A percentile compares a stretch with the other conserved stretches of the same genome.
phyloP scores from a whole-genome alignment of 2,888 invertebrate genomes.

The Orthonevra nobilis region DNA sequence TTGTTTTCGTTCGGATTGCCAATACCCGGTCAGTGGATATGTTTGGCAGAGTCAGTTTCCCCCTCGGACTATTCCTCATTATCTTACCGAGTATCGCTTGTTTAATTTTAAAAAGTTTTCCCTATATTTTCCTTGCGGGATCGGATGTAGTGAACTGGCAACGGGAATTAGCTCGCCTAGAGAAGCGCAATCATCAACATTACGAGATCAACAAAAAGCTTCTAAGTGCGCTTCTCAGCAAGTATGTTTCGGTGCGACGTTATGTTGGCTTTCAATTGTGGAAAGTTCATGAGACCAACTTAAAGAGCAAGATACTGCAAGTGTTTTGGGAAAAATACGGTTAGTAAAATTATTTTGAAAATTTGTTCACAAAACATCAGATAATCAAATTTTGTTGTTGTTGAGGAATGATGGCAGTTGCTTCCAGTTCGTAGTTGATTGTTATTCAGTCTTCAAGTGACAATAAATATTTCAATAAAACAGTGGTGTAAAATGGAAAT shows the following conservation, averaged over 20 bases:
- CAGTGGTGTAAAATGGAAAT: too few species aligned
- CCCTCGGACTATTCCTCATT: conserved; percentile 10
- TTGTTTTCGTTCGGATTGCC: background rate
- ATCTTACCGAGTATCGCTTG: conserved; percentile 6
- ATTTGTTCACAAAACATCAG: too few species aligned
- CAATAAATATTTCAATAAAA: too few species aligned
- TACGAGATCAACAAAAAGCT: background rate
- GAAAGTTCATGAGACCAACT: conserved; percentile 82
- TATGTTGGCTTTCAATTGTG: conserved; percentile 86
- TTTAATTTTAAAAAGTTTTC: background rate
- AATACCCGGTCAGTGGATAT: background rate
- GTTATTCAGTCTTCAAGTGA: too few species aligned
- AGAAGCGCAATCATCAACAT: background rate
- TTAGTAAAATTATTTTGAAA: background rate
- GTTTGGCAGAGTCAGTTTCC: conserved; percentile 24
- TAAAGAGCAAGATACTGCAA: conserved; percentile 76
- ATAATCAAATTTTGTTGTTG: too few species aligned
- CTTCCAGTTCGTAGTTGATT: too few species aligned
- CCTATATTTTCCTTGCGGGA: conserved; percentile 15
- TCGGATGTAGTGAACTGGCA: conserved; percentile 15
- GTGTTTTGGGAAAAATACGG: conserved; percentile 75
- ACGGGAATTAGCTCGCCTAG: conserved; percentile 2
- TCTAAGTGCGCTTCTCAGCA: conserved; percentile 34
- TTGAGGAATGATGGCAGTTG: too few species aligned
- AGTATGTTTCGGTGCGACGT: conserved; percentile 72